A percentile compares a stretch with the other conserved stretches of the same genome.
Evolutionary conservation across 2,888 invertebrate genomes (phyloP).

Genomic region (Sacculina carcini): DNA sequence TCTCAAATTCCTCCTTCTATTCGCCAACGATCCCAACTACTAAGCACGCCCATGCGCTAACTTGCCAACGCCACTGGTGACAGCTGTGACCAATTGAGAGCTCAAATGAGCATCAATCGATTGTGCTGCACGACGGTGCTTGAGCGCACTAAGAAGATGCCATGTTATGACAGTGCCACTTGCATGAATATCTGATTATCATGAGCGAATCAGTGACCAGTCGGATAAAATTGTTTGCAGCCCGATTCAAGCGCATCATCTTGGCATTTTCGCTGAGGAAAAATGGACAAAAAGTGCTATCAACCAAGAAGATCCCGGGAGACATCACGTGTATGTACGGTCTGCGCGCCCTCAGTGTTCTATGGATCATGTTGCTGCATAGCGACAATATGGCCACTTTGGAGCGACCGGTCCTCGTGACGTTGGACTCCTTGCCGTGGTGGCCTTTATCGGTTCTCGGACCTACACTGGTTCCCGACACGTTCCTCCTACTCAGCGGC

Average conservation of each 20-base stretch:
- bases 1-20: no score
- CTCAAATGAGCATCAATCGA: no score
- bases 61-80: no score
- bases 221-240: no score
- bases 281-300: not conserved
- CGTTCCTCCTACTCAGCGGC: not conserved
- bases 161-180: no score
- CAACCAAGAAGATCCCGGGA: not conserved
- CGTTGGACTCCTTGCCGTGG: not conserved
- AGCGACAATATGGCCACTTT: not conserved
- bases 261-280: not conserved
- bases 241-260: not conserved
- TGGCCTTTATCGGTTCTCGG: not conserved
- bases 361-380: not conserved
- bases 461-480: not conserved
- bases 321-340: conserved; percentile 2
- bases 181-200: no score
- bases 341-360: not conserved
- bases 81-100: no score
- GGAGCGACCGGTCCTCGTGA: not conserved
- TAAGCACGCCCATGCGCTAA: no score
- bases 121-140: no score
- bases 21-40: no score
- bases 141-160: no score
- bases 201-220: no score